Percentiles rank a stretch among this genome's conserved stretches.
These are phyloP conservation scores for Myotis vivesi DNA, from an alignment of 2,797 vertebrate species.

Conservation along the genomic window DNA sequence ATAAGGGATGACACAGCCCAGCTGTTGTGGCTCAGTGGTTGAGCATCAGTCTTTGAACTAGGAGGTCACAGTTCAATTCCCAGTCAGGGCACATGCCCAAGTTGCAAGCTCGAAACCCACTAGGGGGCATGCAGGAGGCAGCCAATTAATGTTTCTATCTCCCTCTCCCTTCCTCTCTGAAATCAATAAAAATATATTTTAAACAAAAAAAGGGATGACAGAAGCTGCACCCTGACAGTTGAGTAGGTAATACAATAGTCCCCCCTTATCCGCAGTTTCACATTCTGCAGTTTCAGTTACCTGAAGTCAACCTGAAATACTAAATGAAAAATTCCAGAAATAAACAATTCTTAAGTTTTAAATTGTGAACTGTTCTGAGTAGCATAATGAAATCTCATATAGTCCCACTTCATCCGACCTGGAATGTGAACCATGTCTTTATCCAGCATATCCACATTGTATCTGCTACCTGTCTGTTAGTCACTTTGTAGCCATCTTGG, in stretches of 20 bases:
- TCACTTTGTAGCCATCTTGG: neutral
- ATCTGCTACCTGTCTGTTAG: neutral
- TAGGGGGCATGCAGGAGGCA: too few relatives aligned
- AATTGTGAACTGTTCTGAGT: neutral
- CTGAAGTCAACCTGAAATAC: neutral
- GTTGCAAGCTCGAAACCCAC: too few relatives aligned
- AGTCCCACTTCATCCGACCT: neutral
- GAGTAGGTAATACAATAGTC: neutral
- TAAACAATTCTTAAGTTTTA: neutral
- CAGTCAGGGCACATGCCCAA: too few relatives aligned
- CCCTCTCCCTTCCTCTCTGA: too few relatives aligned
- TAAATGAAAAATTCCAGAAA: neutral
- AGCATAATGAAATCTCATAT: neutral
- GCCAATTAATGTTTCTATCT: too few relatives aligned
- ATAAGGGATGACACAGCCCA: neutral
- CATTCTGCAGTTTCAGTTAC: neutral
- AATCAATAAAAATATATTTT: too few relatives aligned
- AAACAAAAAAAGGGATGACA: neutral
- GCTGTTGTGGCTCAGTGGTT: too few relatives aligned
- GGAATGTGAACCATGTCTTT: neutral
- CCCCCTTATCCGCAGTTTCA: neutral
- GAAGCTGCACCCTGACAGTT: neutral
- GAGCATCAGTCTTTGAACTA: too few relatives aligned
- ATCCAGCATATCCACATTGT: neutral
- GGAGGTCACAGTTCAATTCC: too few relatives aligned